phyloP scores from a whole-genome alignment of 2,113 vertebrate species.

The Rynchops niger region DNA sequence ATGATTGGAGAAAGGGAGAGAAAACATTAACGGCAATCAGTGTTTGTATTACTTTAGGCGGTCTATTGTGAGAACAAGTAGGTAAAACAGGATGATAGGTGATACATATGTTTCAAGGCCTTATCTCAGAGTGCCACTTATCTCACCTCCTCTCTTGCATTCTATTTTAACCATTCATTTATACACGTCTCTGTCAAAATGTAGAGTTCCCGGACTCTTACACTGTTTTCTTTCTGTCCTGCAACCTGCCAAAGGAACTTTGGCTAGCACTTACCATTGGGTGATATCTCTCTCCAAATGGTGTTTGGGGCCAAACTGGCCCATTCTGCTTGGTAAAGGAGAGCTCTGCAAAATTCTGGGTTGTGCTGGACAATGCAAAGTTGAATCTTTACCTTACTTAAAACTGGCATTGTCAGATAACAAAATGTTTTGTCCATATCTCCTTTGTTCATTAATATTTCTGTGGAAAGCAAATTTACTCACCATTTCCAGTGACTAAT shows the following conservation, averaged over 20 bases:
- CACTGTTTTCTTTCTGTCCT: background rate
- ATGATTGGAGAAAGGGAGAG: background rate
- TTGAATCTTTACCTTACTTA: background rate
- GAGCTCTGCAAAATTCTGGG: background rate
- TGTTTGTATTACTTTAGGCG: background rate
- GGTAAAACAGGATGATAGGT: background rate
- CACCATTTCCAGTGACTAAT: background rate
- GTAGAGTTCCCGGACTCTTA: background rate
- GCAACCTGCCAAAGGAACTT: background rate
- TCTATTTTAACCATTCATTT: background rate
- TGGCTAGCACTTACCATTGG: background rate
- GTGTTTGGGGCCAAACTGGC: background rate
- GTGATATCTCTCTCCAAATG: background rate
- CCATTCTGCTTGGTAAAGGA: background rate
- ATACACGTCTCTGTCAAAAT: background rate
- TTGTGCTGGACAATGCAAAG: background rate
- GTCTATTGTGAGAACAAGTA: background rate
- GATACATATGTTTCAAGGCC: background rate
- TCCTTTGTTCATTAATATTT: background rate
- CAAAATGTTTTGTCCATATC: background rate
- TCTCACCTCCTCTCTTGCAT: background rate
- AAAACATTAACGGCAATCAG: background rate
- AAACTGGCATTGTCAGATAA: background rate
- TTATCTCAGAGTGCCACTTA: background rate
- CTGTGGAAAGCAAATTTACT: background rate